A percentile compares a stretch with the other conserved stretches of the same genome.
These are phyloP conservation scores for Orthochromis indermauri DNA, from an alignment of 2,113 vertebrate genomes.

Conservation along the genomic window DNA sequence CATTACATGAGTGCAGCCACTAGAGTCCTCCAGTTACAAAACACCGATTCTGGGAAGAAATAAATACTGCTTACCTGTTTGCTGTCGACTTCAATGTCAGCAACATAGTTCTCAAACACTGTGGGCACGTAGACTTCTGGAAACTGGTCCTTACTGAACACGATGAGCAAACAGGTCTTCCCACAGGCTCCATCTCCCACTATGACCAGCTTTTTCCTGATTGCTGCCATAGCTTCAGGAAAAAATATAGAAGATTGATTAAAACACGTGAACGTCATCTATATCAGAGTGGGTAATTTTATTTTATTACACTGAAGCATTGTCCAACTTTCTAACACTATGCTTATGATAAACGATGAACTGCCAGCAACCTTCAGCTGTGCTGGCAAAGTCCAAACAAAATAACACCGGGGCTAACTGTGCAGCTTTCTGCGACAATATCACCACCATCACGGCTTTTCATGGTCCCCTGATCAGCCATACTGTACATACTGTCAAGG, in stretches of 20 bases:
- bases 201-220: conserved; percentile 98
- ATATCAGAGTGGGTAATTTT: neutral
- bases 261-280: neutral
- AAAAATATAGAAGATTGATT: neutral
- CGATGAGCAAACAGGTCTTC: conserved; percentile 96
- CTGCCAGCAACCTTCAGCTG: conserved; percentile 10
- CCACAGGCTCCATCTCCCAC: conserved; percentile 98
- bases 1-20: neutral
- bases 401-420: conserved; percentile 16
- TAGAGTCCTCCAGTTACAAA: neutral
- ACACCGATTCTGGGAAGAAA: neutral
- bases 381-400: conserved; percentile 25
- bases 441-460: neutral
- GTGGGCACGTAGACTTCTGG: conserved; percentile 98
- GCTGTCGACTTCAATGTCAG: conserved; percentile 95
- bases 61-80: conserved; percentile 80
- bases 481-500: neutral
- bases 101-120: conserved; percentile 97
- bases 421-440: neutral
- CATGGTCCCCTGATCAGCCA: neutral
- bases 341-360: neutral
- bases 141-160: conserved; percentile 99
- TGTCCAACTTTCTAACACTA: neutral
- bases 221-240: conserved; percentile 89
- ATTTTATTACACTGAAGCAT: neutral